Base-by-base conservation (phyloP, 2,113 vertebrate genomes). In the Hyperoodon ampullatus region DNA sequence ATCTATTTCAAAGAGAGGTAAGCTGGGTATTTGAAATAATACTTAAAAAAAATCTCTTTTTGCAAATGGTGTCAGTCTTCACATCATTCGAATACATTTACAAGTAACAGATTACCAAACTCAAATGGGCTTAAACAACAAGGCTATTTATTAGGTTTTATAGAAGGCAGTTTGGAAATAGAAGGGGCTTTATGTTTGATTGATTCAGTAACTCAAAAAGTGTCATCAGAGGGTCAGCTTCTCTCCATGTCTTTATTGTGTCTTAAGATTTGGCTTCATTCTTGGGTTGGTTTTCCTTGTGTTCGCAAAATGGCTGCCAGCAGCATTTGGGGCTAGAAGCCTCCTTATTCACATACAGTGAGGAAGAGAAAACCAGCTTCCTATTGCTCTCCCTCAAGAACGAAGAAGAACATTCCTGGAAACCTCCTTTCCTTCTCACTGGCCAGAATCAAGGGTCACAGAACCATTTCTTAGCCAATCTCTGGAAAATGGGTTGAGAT, bases 21-120 rank as follows among this genome's bases (percentile, higher is more conserved):
- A 89, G 58, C 16, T 78, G 30, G 30, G 35, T 88, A 89, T 93
- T 96, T 93, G 55, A 93, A 95, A 89, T 39, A 95, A 85, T 60
- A 65, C 10, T 33, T 90, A 3, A 63, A 16, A 90, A 88, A 81
- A 58, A 35, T 70, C 5, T 66, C 1, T 88, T 88, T 96, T 86
- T 88, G 58, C 78, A 94, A 94, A 47, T 74, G 42, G 9, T 84
- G 5, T 72, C 53, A 47, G 21, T 70, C 16, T 93, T 91, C 12
- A 84, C 5, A 44, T 93, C 35, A 86, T 78, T 94, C 47, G 63
- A 8, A 71, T 42, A 44, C 23, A 89, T 70, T 89, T 92, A 72
- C 21, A 96, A 84, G 78, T 95, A 84, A 90, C 18, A 60, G 83
- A 90, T 47, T 77, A 70, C n/a, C 18, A 55, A 44, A 74, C 65